phyloP scores from a whole-genome alignment of 2,113 vertebrate species.

The Alligator mississippiensis region DNA sequence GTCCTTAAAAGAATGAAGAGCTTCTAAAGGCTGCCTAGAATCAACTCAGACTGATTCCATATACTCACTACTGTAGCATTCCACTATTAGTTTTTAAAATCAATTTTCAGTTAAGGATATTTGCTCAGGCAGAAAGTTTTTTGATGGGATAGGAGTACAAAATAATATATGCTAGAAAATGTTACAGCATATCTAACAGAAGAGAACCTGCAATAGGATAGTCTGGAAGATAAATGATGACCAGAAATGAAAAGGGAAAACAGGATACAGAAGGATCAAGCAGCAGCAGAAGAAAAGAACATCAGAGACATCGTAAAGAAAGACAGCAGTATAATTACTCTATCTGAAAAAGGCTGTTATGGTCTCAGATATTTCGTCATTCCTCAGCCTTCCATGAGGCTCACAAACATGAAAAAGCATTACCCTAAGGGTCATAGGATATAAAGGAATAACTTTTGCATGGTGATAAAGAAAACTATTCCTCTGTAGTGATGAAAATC shows the following conservation, averaged over 20 bases:
- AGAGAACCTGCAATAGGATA: background rate
- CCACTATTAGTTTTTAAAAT: background rate
- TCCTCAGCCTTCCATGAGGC: background rate
- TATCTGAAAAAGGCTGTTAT: background rate
- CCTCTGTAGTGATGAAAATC: background rate
- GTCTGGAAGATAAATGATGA: background rate
- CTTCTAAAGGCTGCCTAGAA: background rate
- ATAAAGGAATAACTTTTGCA: background rate
- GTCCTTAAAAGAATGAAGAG: background rate
- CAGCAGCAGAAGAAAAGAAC: background rate
- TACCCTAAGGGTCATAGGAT: background rate
- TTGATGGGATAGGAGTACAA: background rate
- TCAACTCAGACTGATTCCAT: background rate
- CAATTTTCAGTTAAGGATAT: background rate
- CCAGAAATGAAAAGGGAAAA: background rate
- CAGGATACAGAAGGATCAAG: background rate
- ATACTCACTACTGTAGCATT: background rate
- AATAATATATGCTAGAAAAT: background rate
- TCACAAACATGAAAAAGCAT: background rate
- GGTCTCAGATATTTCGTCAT: background rate
- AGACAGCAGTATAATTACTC: background rate
- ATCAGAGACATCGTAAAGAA: background rate
- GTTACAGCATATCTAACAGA: background rate
- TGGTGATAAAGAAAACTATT: background rate
- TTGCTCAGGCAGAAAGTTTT: background rate